Evolutionary conservation across 2,113 vertebrate species (phyloP).

Genomic region (Callipepla californica): DNA sequence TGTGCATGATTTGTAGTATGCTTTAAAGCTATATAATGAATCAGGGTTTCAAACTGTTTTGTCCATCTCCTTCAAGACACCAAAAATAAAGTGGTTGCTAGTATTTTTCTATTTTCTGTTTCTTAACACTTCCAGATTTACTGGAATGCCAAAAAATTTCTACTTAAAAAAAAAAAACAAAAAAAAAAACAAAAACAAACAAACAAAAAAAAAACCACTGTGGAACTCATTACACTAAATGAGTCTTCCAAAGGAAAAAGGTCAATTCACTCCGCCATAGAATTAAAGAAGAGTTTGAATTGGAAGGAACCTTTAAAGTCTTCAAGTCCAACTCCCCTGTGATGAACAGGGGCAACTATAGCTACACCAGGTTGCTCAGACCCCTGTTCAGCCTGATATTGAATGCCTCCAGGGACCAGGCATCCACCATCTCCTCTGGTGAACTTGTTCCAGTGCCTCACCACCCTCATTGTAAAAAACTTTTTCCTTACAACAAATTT

Average conservation of each 20-base stretch:
- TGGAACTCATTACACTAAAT: not conserved
- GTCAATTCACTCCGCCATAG: not conserved
- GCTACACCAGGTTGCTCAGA: no score
- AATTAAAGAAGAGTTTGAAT: no score
- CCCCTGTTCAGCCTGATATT: no score
- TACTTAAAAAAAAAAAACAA: not conserved
- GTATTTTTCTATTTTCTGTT: not conserved
- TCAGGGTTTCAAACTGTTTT: not conserved
- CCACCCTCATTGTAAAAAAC: no score
- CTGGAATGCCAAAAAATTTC: not conserved
- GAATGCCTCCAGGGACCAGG: no score
- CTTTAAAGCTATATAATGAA: not conserved
- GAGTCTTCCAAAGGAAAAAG: not conserved
- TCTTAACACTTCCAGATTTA: not conserved
- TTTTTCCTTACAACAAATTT: no score
- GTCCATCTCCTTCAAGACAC: not conserved
- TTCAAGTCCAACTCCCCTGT: no score
- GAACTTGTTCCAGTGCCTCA: no score
- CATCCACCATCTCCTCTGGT: no score
- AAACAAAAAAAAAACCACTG: not conserved
- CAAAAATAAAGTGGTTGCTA: not conserved
- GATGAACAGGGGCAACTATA: no score
- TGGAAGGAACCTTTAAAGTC: no score
- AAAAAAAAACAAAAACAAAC: not conserved
- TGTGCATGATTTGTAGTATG: not conserved